A percentile compares a stretch with the other conserved stretches of the same genome.
These are phyloP conservation scores for Phocides pigmalion DNA, from an alignment of 1,140 invertebrate species.

Conservation along the genomic window DNA sequence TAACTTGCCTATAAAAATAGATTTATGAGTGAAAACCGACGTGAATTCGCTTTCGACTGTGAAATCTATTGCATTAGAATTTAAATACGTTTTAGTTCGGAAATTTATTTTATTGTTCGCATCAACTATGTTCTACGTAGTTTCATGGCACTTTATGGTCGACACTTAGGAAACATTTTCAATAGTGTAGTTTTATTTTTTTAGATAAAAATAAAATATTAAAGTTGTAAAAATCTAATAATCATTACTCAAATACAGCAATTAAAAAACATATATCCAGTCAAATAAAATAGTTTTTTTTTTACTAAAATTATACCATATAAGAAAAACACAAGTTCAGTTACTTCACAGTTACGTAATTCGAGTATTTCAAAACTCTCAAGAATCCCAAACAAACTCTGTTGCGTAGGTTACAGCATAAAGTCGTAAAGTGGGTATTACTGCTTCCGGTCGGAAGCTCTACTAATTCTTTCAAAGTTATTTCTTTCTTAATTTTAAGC, in stretches of 20 bases:
- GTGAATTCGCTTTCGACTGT: background rate
- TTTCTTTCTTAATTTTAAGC: background rate
- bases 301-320: too few species aligned
- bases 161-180: background rate
- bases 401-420: background rate
- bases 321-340: background rate
- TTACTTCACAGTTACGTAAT: background rate
- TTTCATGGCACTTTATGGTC: background rate
- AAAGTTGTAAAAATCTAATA: too few species aligned
- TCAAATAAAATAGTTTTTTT: too few species aligned
- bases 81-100: background rate
- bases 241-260: too few species aligned
- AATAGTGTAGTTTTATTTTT: too few species aligned
- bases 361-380: background rate
- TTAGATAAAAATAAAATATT: too few species aligned
- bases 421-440: background rate
- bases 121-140: too few species aligned
- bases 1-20: conserved; percentile 16
- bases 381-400: background rate
- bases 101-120: too few species aligned
- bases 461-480: background rate
- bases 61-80: background rate
- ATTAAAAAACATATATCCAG: too few species aligned
- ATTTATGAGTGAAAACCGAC: conserved; percentile 4
- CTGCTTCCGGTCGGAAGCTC: background rate